Base-by-base conservation (phyloP, 1,140 invertebrate genomes). In the Lepidurus couesii region DNA sequence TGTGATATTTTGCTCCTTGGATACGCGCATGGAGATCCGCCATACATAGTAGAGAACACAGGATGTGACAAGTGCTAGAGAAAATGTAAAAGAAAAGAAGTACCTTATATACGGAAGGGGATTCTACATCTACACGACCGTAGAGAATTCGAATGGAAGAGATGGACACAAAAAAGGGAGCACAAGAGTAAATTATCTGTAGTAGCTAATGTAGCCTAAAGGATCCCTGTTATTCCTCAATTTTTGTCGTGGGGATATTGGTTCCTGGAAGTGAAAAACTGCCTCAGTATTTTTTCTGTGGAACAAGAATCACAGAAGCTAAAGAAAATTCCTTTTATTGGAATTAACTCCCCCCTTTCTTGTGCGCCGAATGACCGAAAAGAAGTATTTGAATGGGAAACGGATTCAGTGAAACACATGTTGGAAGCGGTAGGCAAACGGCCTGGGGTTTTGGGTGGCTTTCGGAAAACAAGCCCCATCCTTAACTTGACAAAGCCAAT, bases 231-330 rank as follows among this genome's bases (percentile, higher is more conserved):
- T 65, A 65, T 65, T 65, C 53, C 53, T 65, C 53, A 13, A 21
- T 65, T 65, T 65, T 65, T 16, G 16, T 21, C 34, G 53, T 65
- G 53, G 53, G 53, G 53, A 65, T 65, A n/a, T 65, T 65, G 53
- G 53, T 65, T 65, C 53, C 53, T 65, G 16, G 53, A 16, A 65
- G 8, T 65, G 53, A 65, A 65, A 65, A 65, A 65, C 53, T 65
- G 53, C 53, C 53, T 65, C 13, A 16, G 53, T 65, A 65, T 65
- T 21, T 65, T 65, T 65, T 65, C 6, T 34, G 34, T 34, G 34
- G 34, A 34, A 34, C 34, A 34, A 3, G 34, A 34, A 34, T 34
- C 34, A 34, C 34, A 34, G 2, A 34, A 34, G 34, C 34, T 34
- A 34, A 34, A 34, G 34, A 34, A 34, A 34, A 34, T 34, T 34